phyloP scores from a whole-genome alignment of 2,797 vertebrate species.

The Microcaecilia unicolor region DNA sequence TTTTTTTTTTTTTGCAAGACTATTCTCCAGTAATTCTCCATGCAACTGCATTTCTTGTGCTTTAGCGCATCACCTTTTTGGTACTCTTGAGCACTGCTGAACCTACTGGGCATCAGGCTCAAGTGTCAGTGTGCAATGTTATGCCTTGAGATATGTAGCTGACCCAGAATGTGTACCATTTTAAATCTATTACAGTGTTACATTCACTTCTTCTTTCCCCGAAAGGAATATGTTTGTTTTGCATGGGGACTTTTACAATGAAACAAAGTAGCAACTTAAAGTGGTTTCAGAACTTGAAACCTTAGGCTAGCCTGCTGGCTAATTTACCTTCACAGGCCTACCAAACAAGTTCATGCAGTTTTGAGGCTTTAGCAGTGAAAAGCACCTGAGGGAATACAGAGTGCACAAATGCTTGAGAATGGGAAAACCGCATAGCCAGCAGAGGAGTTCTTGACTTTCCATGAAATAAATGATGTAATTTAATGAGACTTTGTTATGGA shows the following conservation, averaged over 20 bases:
- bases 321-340: constrained; percentile 66
- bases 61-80: too few relatives aligned
- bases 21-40: too few relatives aligned
- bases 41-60: too few relatives aligned
- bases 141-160: too few relatives aligned
- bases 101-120: too few relatives aligned
- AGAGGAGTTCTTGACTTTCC: constrained; percentile 1
- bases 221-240: constrained; percentile 49
- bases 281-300: constrained; percentile 75
- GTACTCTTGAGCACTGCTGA: too few relatives aligned
- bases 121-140: too few relatives aligned
- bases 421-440: constrained; percentile 16
- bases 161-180: too few relatives aligned
- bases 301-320: constrained; percentile 77
- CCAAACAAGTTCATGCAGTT: constrained; percentile 59
- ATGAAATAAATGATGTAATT: too few relatives aligned
- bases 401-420: constrained; percentile 28
- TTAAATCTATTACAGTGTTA: constrained; percentile 29
- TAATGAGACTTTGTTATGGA: too few relatives aligned
- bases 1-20: too few relatives aligned
- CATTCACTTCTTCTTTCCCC: constrained; percentile 56
- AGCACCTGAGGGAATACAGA: constrained; percentile 50
- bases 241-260: constrained; percentile 38
- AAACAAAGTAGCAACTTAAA: constrained; percentile 68
- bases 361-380: constrained; percentile 49